Evolutionary conservation across 2,797 vertebrate species (phyloP).

Genomic region (Florisuga fusca): DNA sequence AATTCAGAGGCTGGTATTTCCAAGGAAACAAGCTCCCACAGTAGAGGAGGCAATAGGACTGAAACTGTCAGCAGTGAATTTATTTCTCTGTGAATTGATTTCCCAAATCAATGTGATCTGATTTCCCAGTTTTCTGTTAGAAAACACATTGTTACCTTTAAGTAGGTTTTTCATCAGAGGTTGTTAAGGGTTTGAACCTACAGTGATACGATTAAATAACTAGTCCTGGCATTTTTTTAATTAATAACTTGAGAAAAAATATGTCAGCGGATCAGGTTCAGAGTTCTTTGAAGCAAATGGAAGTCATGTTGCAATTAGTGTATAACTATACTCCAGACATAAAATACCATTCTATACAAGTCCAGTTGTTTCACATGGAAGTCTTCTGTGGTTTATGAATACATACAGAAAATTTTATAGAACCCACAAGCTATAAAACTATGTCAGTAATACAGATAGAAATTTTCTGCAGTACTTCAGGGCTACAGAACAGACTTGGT

Average conservation of each 20-base stretch:
- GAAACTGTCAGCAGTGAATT: neutral
- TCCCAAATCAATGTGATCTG: neutral
- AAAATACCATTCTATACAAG: neutral
- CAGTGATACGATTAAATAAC: neutral
- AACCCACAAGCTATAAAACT: neutral
- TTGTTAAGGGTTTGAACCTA: neutral
- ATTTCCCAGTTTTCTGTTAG: neutral
- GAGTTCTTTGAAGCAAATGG: neutral
- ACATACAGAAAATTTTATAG: neutral
- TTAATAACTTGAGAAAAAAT: neutral
- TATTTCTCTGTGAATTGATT: neutral
- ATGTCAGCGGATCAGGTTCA: neutral
- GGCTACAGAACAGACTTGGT: neutral
- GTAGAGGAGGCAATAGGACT: neutral
- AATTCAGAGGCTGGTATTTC: slow-evolving; percentile 6
- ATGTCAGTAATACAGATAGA: neutral
- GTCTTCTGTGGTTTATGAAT: neutral
- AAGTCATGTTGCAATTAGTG: neutral
- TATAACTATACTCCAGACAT: neutral
- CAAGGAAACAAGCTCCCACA: neutral
- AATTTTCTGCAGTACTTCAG: neutral
- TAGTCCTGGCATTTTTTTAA: neutral
- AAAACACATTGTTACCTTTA: neutral
- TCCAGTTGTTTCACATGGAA: neutral
- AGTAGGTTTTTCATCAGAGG: neutral